Percentiles rank a stretch among this genome's conserved stretches.
phyloP scores from a whole-genome alignment of 1,140 invertebrate species.

The Lasioglossum albipes region DNA sequence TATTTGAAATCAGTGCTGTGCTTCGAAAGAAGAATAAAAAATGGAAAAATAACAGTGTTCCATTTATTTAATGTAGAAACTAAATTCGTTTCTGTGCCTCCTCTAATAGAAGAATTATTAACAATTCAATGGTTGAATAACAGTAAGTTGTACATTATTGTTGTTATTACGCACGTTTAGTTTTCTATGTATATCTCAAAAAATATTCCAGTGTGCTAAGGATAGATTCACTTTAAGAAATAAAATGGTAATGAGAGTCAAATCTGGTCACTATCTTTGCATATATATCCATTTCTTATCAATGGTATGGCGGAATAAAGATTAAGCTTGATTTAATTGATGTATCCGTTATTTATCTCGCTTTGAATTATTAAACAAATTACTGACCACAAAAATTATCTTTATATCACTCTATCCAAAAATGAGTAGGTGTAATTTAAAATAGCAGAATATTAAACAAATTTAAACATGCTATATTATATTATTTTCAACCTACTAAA shows the following conservation, averaged over 20 bases:
- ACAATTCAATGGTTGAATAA: not conserved
- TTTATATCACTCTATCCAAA: no score
- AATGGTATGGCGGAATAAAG: not conserved
- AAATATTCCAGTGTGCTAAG: not conserved
- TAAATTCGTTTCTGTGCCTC: not conserved
- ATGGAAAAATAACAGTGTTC: not conserved
- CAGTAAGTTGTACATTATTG: not conserved
- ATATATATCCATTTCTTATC: conserved; percentile 22
- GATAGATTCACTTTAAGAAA: not conserved
- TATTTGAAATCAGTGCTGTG: not conserved
- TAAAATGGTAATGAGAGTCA: not conserved
- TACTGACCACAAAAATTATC: not conserved
- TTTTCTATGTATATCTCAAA: not conserved
- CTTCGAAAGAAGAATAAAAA: no score
- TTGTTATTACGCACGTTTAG: not conserved
- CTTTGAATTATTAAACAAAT: not conserved
- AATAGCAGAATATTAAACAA: no score
- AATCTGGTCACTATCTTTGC: not conserved
- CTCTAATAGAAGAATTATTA: not conserved
- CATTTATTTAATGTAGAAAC: not conserved
- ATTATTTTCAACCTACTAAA: no score
- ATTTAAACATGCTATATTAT: no score
- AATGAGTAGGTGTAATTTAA: no score
- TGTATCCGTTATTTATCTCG: not conserved
- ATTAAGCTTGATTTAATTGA: conserved; percentile 21